These are phyloP conservation scores for Nautilus pompilius DNA, from an alignment of 1,140 invertebrate genomes.

Conservation along the genomic window DNA sequence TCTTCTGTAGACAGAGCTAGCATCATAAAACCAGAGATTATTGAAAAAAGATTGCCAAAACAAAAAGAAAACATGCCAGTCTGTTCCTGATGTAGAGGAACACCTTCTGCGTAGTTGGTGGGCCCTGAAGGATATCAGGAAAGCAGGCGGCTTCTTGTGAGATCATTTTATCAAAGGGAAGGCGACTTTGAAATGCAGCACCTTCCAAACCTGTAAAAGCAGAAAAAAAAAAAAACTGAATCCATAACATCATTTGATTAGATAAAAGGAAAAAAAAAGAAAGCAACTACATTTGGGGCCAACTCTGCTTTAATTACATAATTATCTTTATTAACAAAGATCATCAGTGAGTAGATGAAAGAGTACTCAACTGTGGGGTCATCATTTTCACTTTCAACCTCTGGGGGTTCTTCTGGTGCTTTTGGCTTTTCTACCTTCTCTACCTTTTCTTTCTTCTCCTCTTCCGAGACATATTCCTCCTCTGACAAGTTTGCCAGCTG, in stretches of 20 bases:
- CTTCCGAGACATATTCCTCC: slow-evolving; percentile 48
- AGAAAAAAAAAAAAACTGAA: slow-evolving; percentile 1
- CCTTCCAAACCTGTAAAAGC: slow-evolving; percentile 48
- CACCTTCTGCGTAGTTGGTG: slow-evolving; percentile 80
- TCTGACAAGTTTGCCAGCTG: slow-evolving; percentile 47
- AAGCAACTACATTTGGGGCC: background rate
- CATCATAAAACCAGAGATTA: too few species aligned
- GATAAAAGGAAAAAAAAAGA: background rate
- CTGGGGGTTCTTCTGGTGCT: slow-evolving; percentile 30
- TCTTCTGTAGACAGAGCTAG: too few species aligned
- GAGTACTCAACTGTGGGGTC: slow-evolving; percentile 44
- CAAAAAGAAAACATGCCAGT: slow-evolving; percentile 70
- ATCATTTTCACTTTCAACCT: slow-evolving; percentile 52
- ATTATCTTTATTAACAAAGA: background rate
- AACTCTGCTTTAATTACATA: background rate
- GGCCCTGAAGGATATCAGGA: slow-evolving; percentile 78
- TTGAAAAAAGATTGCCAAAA: too few species aligned
- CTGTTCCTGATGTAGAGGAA: slow-evolving; percentile 92
- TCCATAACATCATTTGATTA: background rate
- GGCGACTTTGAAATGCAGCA: slow-evolving; percentile 61
- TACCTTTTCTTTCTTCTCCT: slow-evolving; percentile 33
- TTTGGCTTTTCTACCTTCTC: slow-evolving; percentile 19
- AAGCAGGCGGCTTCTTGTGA: slow-evolving; percentile 91
- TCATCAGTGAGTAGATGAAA: background rate
- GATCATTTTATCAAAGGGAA: slow-evolving; percentile 94